Evolutionary conservation across 2,888 invertebrate species (phyloP).

Genomic region (Orthonychiurus folsomi): DNA sequence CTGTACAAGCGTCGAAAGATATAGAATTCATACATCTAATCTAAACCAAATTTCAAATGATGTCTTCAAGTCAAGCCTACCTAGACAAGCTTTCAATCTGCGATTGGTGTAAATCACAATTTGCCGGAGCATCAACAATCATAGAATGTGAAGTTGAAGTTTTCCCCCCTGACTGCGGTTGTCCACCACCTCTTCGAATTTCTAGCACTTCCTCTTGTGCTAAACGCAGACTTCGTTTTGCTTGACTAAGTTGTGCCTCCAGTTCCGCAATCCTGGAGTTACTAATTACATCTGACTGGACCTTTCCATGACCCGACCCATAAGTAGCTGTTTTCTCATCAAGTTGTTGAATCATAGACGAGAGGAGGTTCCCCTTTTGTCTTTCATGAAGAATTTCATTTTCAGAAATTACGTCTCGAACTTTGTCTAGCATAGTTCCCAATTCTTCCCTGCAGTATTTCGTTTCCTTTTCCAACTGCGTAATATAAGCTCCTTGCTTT

Average conservation of each 20-base stretch:
- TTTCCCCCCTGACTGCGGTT: slow-evolving; percentile 2
- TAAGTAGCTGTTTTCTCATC: slow-evolving; percentile 38
- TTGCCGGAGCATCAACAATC: slow-evolving; percentile 40
- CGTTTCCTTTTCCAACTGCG: slow-evolving; percentile 74
- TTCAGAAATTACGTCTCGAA: slow-evolving; percentile 75
- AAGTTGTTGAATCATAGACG: slow-evolving; percentile 40
- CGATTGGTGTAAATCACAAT: slow-evolving; percentile 56
- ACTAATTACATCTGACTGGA: slow-evolving; percentile 49
- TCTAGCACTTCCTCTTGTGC: slow-evolving; percentile 57
- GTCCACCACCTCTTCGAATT: slow-evolving; percentile 39
- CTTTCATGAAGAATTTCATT: slow-evolving; percentile 71
- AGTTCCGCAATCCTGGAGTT: slow-evolving; percentile 75
- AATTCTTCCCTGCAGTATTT: slow-evolving; percentile 74
- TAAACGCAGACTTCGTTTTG: slow-evolving; percentile 66
- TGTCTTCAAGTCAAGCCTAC: slow-evolving; percentile 45
- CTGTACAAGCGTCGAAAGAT: slow-evolving; percentile 45
- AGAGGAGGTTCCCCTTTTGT: slow-evolving; percentile 45
- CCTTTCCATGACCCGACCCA: not conserved
- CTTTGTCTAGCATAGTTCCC: slow-evolving; percentile 65
- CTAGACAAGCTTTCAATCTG: slow-evolving; percentile 63
- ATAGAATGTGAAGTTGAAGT: not conserved
- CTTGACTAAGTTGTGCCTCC: slow-evolving; percentile 71
- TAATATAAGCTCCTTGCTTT: slow-evolving; percentile 77
- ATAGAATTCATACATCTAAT: slow-evolving; percentile 4
- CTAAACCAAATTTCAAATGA: slow-evolving; percentile 11